Evolutionary conservation across 2,888 invertebrate species (phyloP), one percentile per base, ranked within the genome.

Genomic region (Plemyria rubiginata): DNA sequence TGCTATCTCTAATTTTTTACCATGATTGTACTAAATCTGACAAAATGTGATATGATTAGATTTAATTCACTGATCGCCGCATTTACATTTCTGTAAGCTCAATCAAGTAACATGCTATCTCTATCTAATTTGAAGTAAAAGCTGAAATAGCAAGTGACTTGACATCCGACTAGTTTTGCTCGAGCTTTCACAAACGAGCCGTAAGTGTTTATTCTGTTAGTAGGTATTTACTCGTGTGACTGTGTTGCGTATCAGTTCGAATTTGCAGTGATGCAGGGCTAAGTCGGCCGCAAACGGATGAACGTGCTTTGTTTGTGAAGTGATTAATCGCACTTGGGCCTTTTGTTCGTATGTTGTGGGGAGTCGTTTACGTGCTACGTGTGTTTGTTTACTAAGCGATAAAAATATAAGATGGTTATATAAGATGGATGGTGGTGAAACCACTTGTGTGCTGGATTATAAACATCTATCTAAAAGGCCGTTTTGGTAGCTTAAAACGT

Each of bases 381-480:
- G 52, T 58, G 45, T 52, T 66, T 72, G 73, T 78, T 70, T 62
- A 62, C 68, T 65, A 60, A 52, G 64, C 70, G 67, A 76, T 57
- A 16, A 54, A 57, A 16, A 48, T 45, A 45, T 45, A 45, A 45
- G 13, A 5, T 41, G 38, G n/a, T n/a, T n/a, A n/a, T n/a, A n/a
- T n/a, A n/a, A n/a, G n/a, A n/a, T n/a, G n/a, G n/a, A n/a, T n/a
- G 22, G 22, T 22, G 3, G 22, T 38, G 12, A 11, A 9, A 38
- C 9, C 38, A 12, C 3, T 1, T 22, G 22, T 22, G 22, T 22
- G 22, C 3, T 1, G 22, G 22, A n/a, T n/a, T 22, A 22, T 22
- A 3, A 2, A 22, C 3, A 38, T 38, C 12, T 38, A 9, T 38
- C 38, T 0, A 38, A 3, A 22, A 22, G 22, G 22, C 22, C 3